Percentiles rank a stretch among this genome's conserved stretches.
phyloP scores from a whole-genome alignment of 2,113 vertebrate species.

The Suncus etruscus region DNA sequence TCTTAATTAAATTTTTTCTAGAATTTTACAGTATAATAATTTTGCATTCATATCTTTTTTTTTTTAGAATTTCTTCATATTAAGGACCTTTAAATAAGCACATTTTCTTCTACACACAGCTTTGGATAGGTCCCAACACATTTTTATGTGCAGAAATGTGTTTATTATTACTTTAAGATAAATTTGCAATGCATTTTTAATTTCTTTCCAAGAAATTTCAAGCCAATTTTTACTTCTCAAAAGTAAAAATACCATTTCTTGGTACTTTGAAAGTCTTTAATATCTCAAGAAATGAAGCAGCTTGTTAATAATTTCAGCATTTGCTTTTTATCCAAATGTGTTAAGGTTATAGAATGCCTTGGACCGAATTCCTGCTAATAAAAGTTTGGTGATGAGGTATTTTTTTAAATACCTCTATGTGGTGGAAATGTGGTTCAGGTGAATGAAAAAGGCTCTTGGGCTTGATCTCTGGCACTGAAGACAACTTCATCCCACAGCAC shows the following conservation, averaged over 20 bases:
- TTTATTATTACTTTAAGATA: slow-evolving; percentile 66
- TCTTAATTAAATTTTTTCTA: slow-evolving; percentile 53
- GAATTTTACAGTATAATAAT: slow-evolving; percentile 39
- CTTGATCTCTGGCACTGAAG: too few relatives aligned
- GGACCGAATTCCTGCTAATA: slow-evolving; percentile 5
- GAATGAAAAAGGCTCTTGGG: too few relatives aligned
- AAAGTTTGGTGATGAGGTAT: not conserved
- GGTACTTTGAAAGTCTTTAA: not conserved
- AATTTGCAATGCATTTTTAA: slow-evolving; percentile 69
- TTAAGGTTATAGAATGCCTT: slow-evolving; percentile 25
- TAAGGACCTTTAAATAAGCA: slow-evolving; percentile 72
- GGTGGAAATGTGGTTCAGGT: too few relatives aligned
- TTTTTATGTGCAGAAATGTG: slow-evolving; percentile 45
- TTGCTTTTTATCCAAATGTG: slow-evolving; percentile 54
- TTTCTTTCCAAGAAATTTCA: slow-evolving; percentile 46
- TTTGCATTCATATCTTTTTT: slow-evolving; percentile 44
- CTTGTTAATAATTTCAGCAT: slow-evolving; percentile 55
- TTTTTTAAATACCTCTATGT: not conserved
- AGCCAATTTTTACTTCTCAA: slow-evolving; percentile 65
- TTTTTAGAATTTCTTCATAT: slow-evolving; percentile 52
- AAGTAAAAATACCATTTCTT: not conserved
- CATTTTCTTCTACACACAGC: slow-evolving; percentile 75
- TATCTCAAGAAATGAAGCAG: slow-evolving; percentile 58
- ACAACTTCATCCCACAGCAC: too few relatives aligned
- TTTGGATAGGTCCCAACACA: slow-evolving; percentile 57